phyloP scores from a whole-genome alignment of 2,797 vertebrate species.

The Alectoris magna region DNA sequence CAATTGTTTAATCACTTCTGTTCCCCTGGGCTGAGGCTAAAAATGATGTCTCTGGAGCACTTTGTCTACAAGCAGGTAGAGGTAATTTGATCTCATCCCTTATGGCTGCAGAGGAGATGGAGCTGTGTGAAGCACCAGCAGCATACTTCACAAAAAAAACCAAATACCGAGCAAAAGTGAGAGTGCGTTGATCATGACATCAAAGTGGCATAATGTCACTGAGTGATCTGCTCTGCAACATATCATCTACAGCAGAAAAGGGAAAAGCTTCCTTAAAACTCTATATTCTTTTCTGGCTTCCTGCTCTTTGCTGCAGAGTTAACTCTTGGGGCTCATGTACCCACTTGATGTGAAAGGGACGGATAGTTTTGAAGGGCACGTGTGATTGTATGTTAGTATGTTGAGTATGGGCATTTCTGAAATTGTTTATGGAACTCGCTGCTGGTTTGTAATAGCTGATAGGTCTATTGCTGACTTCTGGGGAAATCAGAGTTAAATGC shows the following conservation, averaged over 20 bases:
- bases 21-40: conserved; percentile 53
- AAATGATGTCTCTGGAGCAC: conserved; percentile 44
- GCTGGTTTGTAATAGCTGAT: neutral
- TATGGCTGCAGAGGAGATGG: conserved; percentile 1
- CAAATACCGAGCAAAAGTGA: conserved; percentile 34
- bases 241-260: neutral
- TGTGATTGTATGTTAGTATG: neutral
- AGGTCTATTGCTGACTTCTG: neutral
- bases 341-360: neutral
- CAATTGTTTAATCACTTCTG: conserved; percentile 68
- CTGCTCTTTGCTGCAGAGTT: neutral
- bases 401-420: neutral
- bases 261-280: neutral
- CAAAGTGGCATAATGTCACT: neutral
- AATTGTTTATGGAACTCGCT: neutral
- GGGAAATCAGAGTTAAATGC: neutral
- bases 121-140: neutral
- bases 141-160: neutral
- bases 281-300: neutral
- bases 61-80: conserved; percentile 56
- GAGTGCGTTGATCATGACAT: conserved; percentile 1
- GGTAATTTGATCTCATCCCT: conserved; percentile 52
- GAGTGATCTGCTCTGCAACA: neutral
- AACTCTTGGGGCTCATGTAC: neutral
- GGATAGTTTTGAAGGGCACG: neutral